phyloP scores from a whole-genome alignment of 2,797 vertebrate genomes.

The Microctenopoma steveboyesi region DNA sequence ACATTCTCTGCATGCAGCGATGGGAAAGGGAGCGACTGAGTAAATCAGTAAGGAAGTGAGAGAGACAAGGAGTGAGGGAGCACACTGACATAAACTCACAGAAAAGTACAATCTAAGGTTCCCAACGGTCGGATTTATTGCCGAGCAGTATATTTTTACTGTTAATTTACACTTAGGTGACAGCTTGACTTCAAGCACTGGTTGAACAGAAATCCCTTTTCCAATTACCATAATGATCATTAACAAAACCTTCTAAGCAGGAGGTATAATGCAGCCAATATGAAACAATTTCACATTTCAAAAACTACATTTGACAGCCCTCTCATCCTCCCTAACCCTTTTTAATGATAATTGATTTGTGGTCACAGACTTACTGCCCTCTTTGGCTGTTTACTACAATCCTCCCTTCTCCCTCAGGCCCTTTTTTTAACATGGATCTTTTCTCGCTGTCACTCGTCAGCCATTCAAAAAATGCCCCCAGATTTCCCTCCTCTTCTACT shows the following conservation, averaged over 20 bases:
- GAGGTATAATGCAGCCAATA: not conserved
- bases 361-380: too few relatives aligned
- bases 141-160: not conserved
- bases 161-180: not conserved
- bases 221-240: not conserved
- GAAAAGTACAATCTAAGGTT: too few relatives aligned
- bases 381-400: too few relatives aligned
- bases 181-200: not conserved
- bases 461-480: too few relatives aligned
- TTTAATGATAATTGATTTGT: not conserved
- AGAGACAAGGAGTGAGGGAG: not conserved
- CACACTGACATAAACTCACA: conserved; percentile 11
- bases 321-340: too few relatives aligned
- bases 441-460: too few relatives aligned
- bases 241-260: not conserved
- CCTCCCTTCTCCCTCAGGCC: too few relatives aligned
- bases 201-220: not conserved
- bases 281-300: not conserved
- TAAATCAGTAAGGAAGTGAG: conserved; percentile 22
- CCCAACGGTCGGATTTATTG: not conserved
- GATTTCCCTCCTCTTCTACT: too few relatives aligned
- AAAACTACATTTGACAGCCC: too few relatives aligned
- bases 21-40: conserved; percentile 18
- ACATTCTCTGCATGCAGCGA: conserved; percentile 16
- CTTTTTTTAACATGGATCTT: too few relatives aligned